Percentiles rank a stretch among this genome's conserved stretches.
Evolutionary conservation across 2,113 vertebrate species (phyloP).

Genomic region (Equus quagga): DNA sequence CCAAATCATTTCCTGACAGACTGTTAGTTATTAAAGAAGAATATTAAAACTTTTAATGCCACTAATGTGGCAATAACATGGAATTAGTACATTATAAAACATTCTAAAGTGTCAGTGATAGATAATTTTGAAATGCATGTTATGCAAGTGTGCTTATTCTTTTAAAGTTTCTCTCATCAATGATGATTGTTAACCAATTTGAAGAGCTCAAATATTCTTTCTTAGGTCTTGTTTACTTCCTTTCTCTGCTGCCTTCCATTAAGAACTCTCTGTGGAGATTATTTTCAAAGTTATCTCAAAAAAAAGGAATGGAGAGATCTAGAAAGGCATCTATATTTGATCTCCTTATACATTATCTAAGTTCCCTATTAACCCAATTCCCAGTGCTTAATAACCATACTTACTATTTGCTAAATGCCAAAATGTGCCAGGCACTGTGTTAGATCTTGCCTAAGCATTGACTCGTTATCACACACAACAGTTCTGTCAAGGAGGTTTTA

Average conservation of each 20-base stretch:
- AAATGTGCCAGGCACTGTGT: neutral
- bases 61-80: neutral
- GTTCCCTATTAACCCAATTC: neutral
- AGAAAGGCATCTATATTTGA: neutral
- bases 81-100: neutral
- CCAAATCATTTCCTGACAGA: conserved; percentile 30
- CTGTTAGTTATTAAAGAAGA: neutral
- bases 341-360: neutral
- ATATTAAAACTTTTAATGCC: conserved; percentile 7
- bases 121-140: conserved; percentile 1
- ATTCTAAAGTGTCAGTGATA: neutral
- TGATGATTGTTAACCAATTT: neutral
- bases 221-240: neutral
- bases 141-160: neutral
- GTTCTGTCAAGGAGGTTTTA: neutral
- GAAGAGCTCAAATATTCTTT: neutral
- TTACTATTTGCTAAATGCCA: neutral
- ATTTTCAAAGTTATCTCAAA: conserved; percentile 21
- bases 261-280: neutral
- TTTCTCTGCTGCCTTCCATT: neutral
- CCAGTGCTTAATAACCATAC: neutral
- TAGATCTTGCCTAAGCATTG: neutral
- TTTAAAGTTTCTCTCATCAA: neutral
- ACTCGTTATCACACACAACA: neutral
- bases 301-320: neutral